These are phyloP conservation scores for Rambutsinella grinnellia DNA, from an alignment of 2,888 invertebrate genomes.

Conservation along the genomic window DNA sequence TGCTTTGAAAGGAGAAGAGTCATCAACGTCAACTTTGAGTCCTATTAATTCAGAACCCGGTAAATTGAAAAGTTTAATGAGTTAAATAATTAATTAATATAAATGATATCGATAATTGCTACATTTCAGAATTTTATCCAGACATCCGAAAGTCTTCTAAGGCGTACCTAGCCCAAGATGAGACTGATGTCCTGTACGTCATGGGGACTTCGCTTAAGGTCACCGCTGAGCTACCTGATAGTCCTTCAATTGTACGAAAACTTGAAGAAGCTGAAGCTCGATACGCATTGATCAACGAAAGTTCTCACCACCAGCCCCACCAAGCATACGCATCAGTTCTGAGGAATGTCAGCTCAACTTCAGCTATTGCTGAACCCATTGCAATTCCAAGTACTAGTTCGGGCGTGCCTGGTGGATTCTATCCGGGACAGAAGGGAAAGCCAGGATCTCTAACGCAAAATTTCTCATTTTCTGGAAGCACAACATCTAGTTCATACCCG, in stretches of 20 bases:
- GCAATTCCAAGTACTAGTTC: conserved; percentile 45
- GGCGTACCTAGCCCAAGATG: conserved; percentile 60
- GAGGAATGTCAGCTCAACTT: conserved; percentile 44
- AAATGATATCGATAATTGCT: background rate
- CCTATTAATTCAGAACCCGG: conserved; percentile 68
- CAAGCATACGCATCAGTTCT: conserved; percentile 20
- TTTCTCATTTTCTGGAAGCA: conserved; percentile 44
- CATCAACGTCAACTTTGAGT: conserved; percentile 65
- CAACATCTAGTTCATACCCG: conserved; percentile 28
- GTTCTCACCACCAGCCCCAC: conserved; percentile 10
- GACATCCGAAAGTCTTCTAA: conserved; percentile 51
- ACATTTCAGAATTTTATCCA: background rate
- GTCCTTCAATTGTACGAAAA: conserved; percentile 59
- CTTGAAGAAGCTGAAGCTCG: conserved; percentile 56
- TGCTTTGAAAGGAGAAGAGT: conserved; percentile 78
- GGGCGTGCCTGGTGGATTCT: background rate
- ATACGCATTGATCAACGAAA: conserved; percentile 53
- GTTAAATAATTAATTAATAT: background rate
- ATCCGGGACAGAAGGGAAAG: conserved; percentile 17
- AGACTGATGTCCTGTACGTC: conserved; percentile 66
- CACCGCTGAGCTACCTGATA: conserved; percentile 64
- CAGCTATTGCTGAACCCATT: conserved; percentile 55
- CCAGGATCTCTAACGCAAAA: conserved; percentile 41
- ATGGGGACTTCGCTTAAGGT: conserved; percentile 59
- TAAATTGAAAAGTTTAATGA: conserved; percentile 22